phyloP scores from a whole-genome alignment of 1,140 invertebrate species.

The Caenorhabditis brenneri region DNA sequence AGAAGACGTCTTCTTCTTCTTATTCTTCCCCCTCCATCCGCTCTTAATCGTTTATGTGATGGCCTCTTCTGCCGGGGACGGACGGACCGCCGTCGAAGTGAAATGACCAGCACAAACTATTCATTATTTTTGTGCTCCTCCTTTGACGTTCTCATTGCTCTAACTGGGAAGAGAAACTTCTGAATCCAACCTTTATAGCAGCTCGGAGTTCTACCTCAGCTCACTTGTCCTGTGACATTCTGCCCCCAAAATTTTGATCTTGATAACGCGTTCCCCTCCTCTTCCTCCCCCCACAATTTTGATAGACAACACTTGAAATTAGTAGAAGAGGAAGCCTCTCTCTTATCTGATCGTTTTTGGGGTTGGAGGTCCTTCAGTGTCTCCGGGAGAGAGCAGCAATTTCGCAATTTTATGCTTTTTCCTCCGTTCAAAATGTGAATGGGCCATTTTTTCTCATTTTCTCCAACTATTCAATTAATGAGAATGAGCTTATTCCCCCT shows the following conservation, averaged over 20 bases:
- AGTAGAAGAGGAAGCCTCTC: background rate
- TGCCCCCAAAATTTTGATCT: background rate
- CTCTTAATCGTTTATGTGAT: conserved; percentile 43
- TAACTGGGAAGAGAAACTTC: no score
- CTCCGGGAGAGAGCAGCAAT: no score
- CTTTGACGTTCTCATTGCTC: no score
- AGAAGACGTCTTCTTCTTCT: conserved; percentile 13
- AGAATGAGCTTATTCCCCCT: no score
- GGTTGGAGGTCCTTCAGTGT: background rate
- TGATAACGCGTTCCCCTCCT: background rate
- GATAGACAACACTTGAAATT: conserved; percentile 34
- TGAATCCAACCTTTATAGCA: no score
- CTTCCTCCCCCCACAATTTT: no score
- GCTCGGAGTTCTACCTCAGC: no score
- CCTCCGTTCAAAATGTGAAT: background rate
- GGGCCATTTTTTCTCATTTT: no score
- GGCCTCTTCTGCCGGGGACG: background rate
- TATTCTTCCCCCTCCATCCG: background rate
- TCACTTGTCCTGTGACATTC: no score
- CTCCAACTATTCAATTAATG: no score
- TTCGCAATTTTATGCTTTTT: background rate
- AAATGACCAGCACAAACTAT: no score
- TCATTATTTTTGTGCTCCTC: conserved; percentile 21
- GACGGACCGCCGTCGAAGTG: no score
- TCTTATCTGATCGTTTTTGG: conserved; percentile 32